A percentile compares a stretch with the other conserved stretches of the same genome.
phyloP scores from a whole-genome alignment of 2,888 invertebrate genomes.

The Drosophila planitibia region DNA sequence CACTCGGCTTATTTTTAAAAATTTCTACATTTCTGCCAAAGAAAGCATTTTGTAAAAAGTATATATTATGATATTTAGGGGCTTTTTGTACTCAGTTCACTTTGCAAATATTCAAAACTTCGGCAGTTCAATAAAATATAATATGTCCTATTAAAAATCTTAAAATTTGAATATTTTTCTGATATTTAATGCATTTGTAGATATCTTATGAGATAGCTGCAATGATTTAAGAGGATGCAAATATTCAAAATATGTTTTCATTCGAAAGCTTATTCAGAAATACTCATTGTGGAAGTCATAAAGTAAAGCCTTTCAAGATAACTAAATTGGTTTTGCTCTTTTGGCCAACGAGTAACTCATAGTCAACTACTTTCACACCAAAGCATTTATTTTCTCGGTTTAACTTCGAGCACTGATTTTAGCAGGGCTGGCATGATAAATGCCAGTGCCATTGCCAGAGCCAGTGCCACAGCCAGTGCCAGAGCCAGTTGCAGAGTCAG shows the following conservation, averaged over 20 bases:
- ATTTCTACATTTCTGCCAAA: background rate
- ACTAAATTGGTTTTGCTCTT: background rate
- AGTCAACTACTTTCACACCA: background rate
- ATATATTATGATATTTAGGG: background rate
- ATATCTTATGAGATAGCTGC: background rate
- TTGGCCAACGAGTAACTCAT: background rate
- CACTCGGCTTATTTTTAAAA: background rate
- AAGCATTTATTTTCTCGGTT: conserved; percentile 5
- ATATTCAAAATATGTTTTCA: background rate
- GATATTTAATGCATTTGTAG: background rate
- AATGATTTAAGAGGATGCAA: background rate
- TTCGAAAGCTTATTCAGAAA: background rate
- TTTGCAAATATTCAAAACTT: background rate
- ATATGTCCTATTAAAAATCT: background rate
- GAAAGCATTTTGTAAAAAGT: background rate
- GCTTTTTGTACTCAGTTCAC: too few relatives aligned
- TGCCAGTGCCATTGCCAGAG: background rate
- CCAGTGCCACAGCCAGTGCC: background rate
- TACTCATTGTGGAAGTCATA: background rate
- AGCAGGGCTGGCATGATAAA: conserved; percentile 1
- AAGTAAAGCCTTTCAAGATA: conserved; percentile 2
- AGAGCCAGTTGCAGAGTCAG: background rate
- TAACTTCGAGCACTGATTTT: background rate
- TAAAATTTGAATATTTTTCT: background rate
- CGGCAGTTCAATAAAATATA: background rate